Evolutionary conservation across 2,797 vertebrate species (phyloP).

Genomic region (Falco biarmicus): DNA sequence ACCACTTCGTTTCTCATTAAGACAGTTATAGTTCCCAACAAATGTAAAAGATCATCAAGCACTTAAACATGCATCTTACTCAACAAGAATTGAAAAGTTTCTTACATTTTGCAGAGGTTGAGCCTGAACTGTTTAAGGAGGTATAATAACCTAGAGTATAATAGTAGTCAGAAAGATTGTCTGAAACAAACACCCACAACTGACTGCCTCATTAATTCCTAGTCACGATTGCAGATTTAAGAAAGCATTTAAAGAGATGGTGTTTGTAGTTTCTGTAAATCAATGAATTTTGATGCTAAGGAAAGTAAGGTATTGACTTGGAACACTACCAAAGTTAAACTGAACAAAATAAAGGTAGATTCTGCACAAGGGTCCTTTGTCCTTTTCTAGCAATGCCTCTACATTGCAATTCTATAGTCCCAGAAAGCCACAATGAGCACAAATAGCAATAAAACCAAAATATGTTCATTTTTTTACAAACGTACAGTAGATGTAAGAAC

Average conservation of each 20-base stretch:
- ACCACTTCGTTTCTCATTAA: constrained; percentile 41
- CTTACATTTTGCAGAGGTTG: background rate
- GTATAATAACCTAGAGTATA: background rate
- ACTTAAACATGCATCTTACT: constrained; percentile 31
- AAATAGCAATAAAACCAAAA: background rate
- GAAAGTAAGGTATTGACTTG: background rate
- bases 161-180: background rate
- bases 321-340: background rate
- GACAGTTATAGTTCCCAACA: constrained; percentile 17
- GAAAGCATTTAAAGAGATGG: background rate
- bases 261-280: background rate
- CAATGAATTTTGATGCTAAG: background rate
- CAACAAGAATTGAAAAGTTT: background rate
- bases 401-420: background rate
- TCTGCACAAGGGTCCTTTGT: constrained; percentile 4
- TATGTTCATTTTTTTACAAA: background rate
- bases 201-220: background rate
- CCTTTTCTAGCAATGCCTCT: background rate
- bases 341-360: background rate
- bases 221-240: background rate
- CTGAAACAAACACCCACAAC: background rate
- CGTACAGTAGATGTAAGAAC: background rate
- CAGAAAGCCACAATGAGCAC: background rate
- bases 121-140: background rate
- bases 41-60: constrained; percentile 24